These are phyloP conservation scores for Lordiphosa fenestrarum DNA, from an alignment of 2,888 invertebrate genomes.

Conservation along the genomic window DNA sequence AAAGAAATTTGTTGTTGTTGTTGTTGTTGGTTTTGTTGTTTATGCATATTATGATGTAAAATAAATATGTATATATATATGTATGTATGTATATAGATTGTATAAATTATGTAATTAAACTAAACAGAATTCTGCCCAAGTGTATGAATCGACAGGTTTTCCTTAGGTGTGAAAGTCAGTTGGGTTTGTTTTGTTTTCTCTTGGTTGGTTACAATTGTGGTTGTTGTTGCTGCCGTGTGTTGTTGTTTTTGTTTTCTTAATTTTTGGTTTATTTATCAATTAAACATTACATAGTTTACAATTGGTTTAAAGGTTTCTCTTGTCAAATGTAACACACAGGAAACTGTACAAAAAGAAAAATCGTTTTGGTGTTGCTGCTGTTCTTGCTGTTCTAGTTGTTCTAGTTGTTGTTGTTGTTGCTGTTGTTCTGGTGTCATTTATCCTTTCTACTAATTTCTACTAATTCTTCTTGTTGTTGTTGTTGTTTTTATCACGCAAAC, in stretches of 20 bases:
- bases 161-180: conserved; percentile 40
- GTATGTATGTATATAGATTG: conserved; percentile 17
- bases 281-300: conserved; percentile 41
- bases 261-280: conserved; percentile 37
- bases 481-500: conserved; percentile 44
- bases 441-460: too few species aligned
- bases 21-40: conserved; percentile 19
- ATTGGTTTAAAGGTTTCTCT: conserved; percentile 24
- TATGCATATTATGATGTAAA: conserved; percentile 13
- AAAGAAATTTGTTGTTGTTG: conserved; percentile 63
- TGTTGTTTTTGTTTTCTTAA: conserved; percentile 21
- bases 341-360: conserved; percentile 50
- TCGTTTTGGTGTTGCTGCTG: conserved; percentile 32
- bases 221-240: conserved; percentile 13
- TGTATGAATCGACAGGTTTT: too few species aligned
- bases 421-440: conserved; percentile 16
- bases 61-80: conserved; percentile 23
- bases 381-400: too few species aligned
- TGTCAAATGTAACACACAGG: conserved; percentile 42
- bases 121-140: conserved; percentile 33
- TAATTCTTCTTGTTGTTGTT: neutral
- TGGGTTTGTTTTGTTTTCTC: conserved; percentile 22
- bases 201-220: conserved; percentile 12
- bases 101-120: conserved; percentile 43
- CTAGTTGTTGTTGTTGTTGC: conserved; percentile 12